Conservation (phyloP, 2,888 invertebrate species). For the Caenorhabditis sp. region DNA sequence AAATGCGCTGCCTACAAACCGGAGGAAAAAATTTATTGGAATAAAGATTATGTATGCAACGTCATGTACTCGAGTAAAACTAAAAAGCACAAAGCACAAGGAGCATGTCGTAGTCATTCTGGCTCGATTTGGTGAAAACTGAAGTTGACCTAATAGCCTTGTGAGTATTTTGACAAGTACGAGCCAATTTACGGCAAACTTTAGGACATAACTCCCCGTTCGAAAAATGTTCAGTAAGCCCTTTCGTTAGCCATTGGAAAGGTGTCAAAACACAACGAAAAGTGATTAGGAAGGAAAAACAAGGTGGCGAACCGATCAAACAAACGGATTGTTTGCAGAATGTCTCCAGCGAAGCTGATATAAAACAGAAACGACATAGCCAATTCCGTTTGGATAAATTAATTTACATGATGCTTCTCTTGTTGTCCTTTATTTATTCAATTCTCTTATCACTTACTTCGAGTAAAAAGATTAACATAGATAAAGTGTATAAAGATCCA, state of each 20-base stretch:
- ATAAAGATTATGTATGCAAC: no score
- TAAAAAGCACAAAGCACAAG: no score
- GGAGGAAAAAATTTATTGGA: no score
- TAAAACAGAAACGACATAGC: slow-evolving; percentile 14
- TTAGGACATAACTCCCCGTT: neutral
- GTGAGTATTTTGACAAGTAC: no score
- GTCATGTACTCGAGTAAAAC: no score
- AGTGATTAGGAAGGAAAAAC: neutral
- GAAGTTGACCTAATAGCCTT: no score
- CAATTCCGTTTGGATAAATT: slow-evolving; percentile 24
- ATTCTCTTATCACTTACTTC: neutral
- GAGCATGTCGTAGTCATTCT: no score
- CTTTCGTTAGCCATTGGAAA: no score
- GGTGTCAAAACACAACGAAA: neutral
- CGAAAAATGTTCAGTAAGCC: neutral
- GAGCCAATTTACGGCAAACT: no score
- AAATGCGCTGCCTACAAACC: no score
- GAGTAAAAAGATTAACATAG: slow-evolving; percentile 42
- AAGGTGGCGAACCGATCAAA: neutral
- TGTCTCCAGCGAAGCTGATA: neutral
- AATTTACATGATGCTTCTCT: slow-evolving; percentile 5
- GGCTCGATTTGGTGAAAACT: no score
- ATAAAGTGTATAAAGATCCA: slow-evolving; percentile 40
- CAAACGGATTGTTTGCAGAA: slow-evolving; percentile 23
- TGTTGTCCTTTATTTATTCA: neutral